phyloP scores from a whole-genome alignment of 2,797 vertebrate genomes.

The Liparis tanakae region DNA sequence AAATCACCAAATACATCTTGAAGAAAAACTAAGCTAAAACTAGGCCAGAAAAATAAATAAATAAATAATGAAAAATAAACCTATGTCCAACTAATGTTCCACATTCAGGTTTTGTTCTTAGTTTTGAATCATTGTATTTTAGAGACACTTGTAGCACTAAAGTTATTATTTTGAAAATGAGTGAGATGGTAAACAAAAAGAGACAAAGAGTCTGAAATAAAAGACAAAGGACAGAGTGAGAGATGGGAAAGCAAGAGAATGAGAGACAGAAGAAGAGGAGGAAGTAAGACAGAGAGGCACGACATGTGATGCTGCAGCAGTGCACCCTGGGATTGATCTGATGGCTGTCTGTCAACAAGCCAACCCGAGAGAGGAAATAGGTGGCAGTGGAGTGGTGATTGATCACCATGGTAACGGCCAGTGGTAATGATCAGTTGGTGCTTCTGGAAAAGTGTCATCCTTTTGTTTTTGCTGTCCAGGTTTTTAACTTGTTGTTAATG shows the following conservation, averaged over 20 bases:
- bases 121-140: background rate
- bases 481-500: background rate
- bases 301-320: conserved; percentile 51
- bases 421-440: conserved; percentile 54
- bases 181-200: background rate
- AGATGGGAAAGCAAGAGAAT: conserved; percentile 23
- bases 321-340: conserved; percentile 63
- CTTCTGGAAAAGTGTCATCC: conserved; percentile 42
- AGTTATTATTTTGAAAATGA: conserved; percentile 5
- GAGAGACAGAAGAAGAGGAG: conserved; percentile 12
- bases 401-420: conserved; percentile 40
- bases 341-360: conserved; percentile 59
- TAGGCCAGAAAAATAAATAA: background rate
- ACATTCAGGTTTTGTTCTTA: background rate
- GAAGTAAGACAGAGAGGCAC: conserved; percentile 15
- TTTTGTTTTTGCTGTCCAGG: conserved; percentile 5
- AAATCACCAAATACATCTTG: background rate
- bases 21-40: background rate
- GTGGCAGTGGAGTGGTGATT: conserved; percentile 41
- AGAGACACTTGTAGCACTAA: background rate
- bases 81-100: background rate
- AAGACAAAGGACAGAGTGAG: background rate
- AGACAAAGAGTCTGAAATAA: background rate
- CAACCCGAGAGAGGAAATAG: conserved; percentile 51
- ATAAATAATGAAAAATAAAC: background rate